These are phyloP conservation scores for Meloe dianella DNA, from an alignment of 2,888 invertebrate species.

Conservation along the genomic window DNA sequence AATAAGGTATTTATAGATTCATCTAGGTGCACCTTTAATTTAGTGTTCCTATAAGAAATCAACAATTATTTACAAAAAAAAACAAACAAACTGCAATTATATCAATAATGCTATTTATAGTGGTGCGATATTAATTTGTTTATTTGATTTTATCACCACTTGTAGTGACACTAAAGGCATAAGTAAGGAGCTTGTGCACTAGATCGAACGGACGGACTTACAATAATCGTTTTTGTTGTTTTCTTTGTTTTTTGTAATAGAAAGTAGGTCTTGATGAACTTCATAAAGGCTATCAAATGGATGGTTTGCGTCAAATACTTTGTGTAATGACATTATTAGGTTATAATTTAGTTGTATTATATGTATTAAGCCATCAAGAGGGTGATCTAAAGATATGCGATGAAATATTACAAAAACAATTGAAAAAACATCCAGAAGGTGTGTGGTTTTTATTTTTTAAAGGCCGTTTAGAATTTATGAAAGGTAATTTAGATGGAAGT, in stretches of 20 bases:
- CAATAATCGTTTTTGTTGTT: too few relatives aligned
- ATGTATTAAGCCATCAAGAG: slow-evolving; percentile 80
- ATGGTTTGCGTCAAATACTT: slow-evolving; percentile 82
- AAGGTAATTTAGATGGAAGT: slow-evolving; percentile 75
- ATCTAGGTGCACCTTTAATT: background rate
- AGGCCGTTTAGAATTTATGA: slow-evolving; percentile 83
- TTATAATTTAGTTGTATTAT: slow-evolving; percentile 85
- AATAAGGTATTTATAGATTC: slow-evolving; percentile 66
- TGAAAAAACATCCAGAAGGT: slow-evolving; percentile 79
- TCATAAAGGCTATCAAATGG: slow-evolving; percentile 72
- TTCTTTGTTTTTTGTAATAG: slow-evolving; percentile 61
- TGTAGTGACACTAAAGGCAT: background rate
- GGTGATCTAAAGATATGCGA: slow-evolving; percentile 81
- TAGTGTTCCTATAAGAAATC: background rate
- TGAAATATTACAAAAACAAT: slow-evolving; percentile 74
- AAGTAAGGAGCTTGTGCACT: background rate
- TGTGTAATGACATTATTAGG: slow-evolving; percentile 85
- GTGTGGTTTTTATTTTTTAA: slow-evolving; percentile 93
- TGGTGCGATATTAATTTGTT: too few relatives aligned
- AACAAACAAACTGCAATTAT: too few relatives aligned
- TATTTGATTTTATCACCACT: too few relatives aligned
- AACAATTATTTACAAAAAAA: too few relatives aligned
- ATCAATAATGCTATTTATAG: too few relatives aligned
- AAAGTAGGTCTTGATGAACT: slow-evolving; percentile 77
- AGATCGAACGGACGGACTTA: background rate